Base-by-base conservation (phyloP, 92 coral and sea anemone genomes). In the Pocillopora grandis region DNA sequence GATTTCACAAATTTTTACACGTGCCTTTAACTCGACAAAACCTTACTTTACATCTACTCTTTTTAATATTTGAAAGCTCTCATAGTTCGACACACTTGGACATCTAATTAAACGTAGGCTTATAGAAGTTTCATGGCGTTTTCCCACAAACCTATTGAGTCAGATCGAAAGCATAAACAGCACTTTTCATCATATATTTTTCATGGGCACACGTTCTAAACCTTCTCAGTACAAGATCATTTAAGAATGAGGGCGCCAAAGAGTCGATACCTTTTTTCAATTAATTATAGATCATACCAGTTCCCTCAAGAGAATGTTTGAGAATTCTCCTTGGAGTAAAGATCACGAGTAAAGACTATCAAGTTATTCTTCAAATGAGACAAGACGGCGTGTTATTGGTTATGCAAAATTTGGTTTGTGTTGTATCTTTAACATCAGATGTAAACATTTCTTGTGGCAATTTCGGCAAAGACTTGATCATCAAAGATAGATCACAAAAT, bases 171-270 rank as follows among this genome's bases (percentile, higher is more conserved):
- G n/a, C 23, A 48, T 12, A 78, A 78, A 17, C 61, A 49, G 56
- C 72, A 66, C 56, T 17, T 80, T 35, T 52, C 64, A 67, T 69
- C 76, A 80, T 80, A 2, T 56, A 80, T 69, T 80, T 68, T 80
- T 69, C 16, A 80, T 57, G 57, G 76, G 0, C 21, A 58, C 5
- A 65, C 16, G 27, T 63, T 58, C 33, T 14, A 37, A 36, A 62
- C 27, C 70, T 35, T 16, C 68, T 12, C 36, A 17, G 14, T 17
- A 17, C 36, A 5, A 68, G 33, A 15, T 49, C 0, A 20, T 64
- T 12, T 12, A 2, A 48, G 71, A 64, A 42, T 20, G 18, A 62
- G n/a, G 58, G n/a, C 78, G 33, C 52, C 52, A 42, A 60, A 49
- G n/a, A 4, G 48, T 7, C 36, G 58, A 3, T 9, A 17, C 77